Base-by-base conservation (phyloP, 1,140 invertebrate species). In the Drosophila orena region DNA sequence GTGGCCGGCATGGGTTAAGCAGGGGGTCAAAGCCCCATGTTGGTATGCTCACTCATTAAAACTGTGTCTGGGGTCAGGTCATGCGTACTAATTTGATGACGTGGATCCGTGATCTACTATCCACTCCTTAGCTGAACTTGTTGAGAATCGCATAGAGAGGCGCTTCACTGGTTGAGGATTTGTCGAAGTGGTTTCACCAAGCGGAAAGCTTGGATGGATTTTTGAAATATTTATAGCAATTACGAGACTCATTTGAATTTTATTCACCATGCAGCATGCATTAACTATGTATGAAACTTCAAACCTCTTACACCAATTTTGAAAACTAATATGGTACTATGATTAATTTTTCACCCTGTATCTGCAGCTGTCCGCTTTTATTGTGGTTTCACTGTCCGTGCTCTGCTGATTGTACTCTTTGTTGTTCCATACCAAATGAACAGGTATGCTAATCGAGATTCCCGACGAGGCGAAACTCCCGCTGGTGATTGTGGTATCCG, bases 401-500 rank as follows among this genome's bases (percentile, higher is more conserved):
- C 59, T 81, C 12, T 75, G 10, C 35, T 57, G 27, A 7, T 52
- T 17, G 17, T 46, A 85, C 0, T 59, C 69, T 2, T 30, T 40
- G 40, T 85, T 85, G 38, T 35, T 59, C 83, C 83, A 85, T 7
- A 86, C 81, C 52, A 85, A 27, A 4, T 62, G 27, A 11, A 85
- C 24, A 0, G 74, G 74, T 38, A 88, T 56, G 11, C 69, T 60
- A 0, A 78, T 30, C 0, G 81, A 88, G 12, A 86, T 37, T 2
- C 37, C 17, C 11, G 79, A 81, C 4, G 50, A 43, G 15, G 62
- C 47, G 0, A 20, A 12, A 14, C 35, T 24, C 8, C 35, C 14
- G 4, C 20, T 42, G 14, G 49, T 62, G 4, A 74, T 22, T 15
- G 60, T 65, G 42, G 72, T 35, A 11, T 57, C 60, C 8, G 72